phyloP scores from a whole-genome alignment of 2,888 invertebrate species.

The Sminthurinus aureus region DNA sequence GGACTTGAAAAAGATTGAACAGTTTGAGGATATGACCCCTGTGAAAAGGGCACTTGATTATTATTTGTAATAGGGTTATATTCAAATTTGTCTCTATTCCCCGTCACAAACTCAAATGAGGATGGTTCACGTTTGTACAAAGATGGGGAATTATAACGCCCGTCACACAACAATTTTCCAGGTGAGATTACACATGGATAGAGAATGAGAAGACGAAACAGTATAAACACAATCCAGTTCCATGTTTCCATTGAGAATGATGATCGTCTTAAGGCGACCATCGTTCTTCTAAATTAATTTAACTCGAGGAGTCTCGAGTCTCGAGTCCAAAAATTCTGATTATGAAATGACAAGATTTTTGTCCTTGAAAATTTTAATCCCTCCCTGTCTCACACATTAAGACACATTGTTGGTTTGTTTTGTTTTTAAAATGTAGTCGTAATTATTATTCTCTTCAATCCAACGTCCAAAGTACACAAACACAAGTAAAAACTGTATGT shows the following conservation, averaged over 20 bases:
- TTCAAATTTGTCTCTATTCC: background rate
- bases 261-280: background rate
- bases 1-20: background rate
- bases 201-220: background rate
- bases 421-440: too few species aligned
- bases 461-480: too few species aligned
- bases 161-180: background rate
- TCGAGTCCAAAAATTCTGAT: background rate
- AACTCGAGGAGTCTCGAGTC: background rate
- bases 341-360: too few species aligned
- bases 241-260: constrained; percentile 7
- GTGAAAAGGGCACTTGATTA: background rate
- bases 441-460: too few species aligned
- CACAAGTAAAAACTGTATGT: too few species aligned
- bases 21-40: background rate
- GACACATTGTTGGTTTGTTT: too few species aligned
- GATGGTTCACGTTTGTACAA: background rate
- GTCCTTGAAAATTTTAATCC: too few species aligned
- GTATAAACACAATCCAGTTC: background rate
- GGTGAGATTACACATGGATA: background rate
- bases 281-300: background rate
- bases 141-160: background rate
- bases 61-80: background rate
- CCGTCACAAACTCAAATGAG: constrained; percentile 2
- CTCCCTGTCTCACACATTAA: too few species aligned